Base-by-base conservation (phyloP, 2,888 invertebrate genomes). In the Azorinus chamasolen region DNA sequence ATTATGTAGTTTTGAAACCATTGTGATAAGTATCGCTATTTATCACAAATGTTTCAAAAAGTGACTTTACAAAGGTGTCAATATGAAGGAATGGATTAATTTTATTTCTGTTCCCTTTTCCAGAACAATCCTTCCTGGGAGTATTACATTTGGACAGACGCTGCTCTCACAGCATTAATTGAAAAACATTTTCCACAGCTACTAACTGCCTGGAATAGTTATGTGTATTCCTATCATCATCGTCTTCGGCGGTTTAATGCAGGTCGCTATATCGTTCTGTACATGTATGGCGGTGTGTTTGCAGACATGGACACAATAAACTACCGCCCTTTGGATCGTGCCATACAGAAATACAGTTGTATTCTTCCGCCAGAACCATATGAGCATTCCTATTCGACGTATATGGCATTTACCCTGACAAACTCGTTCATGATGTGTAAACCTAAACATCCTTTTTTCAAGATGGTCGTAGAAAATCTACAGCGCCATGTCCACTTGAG, bases 371-470 rank as follows among this genome's bases (percentile, higher is more conserved):
- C 51, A 22, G 51, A 51, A 51, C 51, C 51, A 22, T 51, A 12
- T 24, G 51, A 20, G 16, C 20, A 51, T 22, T 6, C 16, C 2
- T 22, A 12, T 20, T 16, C 14, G 6, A 51, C 16, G 4, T 6
- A 51, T 22, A 6, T 24, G 14, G 5, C 51, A 51, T 51, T 22
- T 5, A 51, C 51, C 4, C 5, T 51, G 14, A 51, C 22, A 22
- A 51, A 51, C 24, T 20, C 51, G 4, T 12, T 51, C 24, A 51
- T 51, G 20, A 3, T 51, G 3, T 51, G 51, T 22, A 20, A 16
- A 51, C 51, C 51, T 12, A 51, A 24, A 24, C 51, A 51, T 51
- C 51, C 51, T 6, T 51, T 51, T 22, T 51, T 51, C 20, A 51
- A 51, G 20, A 12, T 51, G 4, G 51, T 51, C 16, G 4, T 51